A percentile compares a stretch with the other conserved stretches of the same genome.
Evolutionary conservation across 2,113 vertebrate genomes (phyloP).

Genomic region (Strix uralensis): DNA sequence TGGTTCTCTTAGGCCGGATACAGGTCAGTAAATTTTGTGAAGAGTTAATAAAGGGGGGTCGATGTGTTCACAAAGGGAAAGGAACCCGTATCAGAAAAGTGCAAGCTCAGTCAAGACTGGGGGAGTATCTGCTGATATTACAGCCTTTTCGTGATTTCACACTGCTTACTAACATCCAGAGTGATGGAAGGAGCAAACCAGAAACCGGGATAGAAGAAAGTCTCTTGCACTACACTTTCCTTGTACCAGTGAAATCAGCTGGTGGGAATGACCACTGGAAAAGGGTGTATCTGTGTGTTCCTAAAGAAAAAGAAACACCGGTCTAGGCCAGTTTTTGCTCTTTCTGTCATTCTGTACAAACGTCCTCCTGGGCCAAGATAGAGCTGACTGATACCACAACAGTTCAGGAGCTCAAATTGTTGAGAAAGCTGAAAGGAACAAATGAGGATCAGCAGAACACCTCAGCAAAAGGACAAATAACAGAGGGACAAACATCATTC

Average conservation of each 20-base stretch:
- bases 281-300: background rate
- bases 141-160: background rate
- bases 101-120: background rate
- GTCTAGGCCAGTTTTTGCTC: background rate
- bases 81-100: background rate
- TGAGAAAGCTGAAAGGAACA: constrained; percentile 59
- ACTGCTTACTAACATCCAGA: background rate
- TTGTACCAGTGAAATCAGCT: background rate
- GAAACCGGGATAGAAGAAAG: background rate
- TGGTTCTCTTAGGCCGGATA: background rate
- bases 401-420: constrained; percentile 54
- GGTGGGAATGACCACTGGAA: background rate
- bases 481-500: constrained; percentile 78
- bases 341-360: background rate
- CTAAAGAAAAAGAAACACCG: background rate
- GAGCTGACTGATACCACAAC: constrained; percentile 24
- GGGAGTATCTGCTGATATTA: background rate
- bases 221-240: background rate
- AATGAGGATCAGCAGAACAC: constrained; percentile 66
- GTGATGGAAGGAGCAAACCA: background rate
- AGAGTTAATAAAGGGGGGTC: background rate
- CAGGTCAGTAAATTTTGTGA: background rate
- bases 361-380: background rate
- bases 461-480: constrained; percentile 76
- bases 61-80: background rate